phyloP scores from a whole-genome alignment of 2,888 invertebrate species.

The Ethmia dodecea region DNA sequence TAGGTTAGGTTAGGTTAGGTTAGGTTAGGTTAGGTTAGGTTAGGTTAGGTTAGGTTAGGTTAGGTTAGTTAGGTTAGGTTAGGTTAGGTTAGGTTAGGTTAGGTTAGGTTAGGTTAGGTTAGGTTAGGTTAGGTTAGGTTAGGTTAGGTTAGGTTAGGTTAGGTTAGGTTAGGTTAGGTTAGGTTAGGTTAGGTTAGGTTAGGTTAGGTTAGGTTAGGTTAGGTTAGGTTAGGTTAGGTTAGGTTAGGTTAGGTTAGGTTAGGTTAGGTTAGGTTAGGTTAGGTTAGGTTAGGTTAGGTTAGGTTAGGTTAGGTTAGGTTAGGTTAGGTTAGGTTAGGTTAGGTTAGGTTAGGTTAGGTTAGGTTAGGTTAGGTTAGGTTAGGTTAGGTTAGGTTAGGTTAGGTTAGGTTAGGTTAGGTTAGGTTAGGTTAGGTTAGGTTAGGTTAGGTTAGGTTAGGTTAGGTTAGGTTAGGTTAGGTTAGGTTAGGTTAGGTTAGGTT shows the following conservation, averaged over 20 bases:
- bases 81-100: slow-evolving; percentile 10
- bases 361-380: no score
- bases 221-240: slow-evolving; percentile 6
- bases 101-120: slow-evolving; percentile 9
- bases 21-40: slow-evolving; percentile 16
- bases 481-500: no score
- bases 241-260: slow-evolving; percentile 5
- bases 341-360: not conserved
- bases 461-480: no score
- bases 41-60: slow-evolving; percentile 17
- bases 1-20: slow-evolving; percentile 17
- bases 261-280: slow-evolving; percentile 5
- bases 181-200: slow-evolving; percentile 7
- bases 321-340: not conserved
- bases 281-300: not conserved
- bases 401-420: no score
- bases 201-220: slow-evolving; percentile 6
- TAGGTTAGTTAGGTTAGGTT: slow-evolving; percentile 21
- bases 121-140: slow-evolving; percentile 9
- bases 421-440: no score
- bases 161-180: slow-evolving; percentile 5
- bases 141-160: slow-evolving; percentile 10
- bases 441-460: no score
- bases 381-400: no score
- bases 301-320: not conserved